Conservation (phyloP, 1,140 invertebrate species). For the Maniola jurtina region DNA sequence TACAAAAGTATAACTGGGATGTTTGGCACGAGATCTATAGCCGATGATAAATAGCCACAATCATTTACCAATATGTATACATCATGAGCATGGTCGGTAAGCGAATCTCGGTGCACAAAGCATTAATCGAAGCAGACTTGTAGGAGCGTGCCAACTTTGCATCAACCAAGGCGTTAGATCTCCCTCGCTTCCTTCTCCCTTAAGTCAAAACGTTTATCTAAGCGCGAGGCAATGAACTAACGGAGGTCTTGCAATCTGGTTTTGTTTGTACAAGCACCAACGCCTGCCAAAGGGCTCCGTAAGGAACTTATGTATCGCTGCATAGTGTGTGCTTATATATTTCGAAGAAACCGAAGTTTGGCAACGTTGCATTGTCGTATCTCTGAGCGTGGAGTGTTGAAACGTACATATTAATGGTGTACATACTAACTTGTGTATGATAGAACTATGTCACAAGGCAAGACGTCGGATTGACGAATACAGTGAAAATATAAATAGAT, state of each 20-base stretch:
- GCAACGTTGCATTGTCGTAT: slow-evolving; percentile 36
- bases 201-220: slow-evolving; percentile 26
- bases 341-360: slow-evolving; percentile 44
- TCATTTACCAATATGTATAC: slow-evolving; percentile 47
- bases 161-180: slow-evolving; percentile 38
- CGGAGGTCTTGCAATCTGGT: slow-evolving; percentile 46
- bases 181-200: slow-evolving; percentile 34
- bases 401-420: slow-evolving; percentile 30
- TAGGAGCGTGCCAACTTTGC: slow-evolving; percentile 48
- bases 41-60: slow-evolving; percentile 46
- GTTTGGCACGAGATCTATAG: slow-evolving; percentile 40
- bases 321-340: slow-evolving; percentile 16
- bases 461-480: slow-evolving; percentile 39
- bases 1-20: slow-evolving; percentile 42
- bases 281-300: slow-evolving; percentile 53
- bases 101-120: slow-evolving; percentile 49
- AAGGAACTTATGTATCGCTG: slow-evolving; percentile 32
- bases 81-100: slow-evolving; percentile 44
- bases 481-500: slow-evolving; percentile 39
- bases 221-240: slow-evolving; percentile 46
- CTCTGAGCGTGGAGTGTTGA: slow-evolving; percentile 27
- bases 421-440: slow-evolving; percentile 24
- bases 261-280: slow-evolving; percentile 43
- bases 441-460: slow-evolving; percentile 43
- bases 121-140: slow-evolving; percentile 58